A percentile compares a stretch with the other conserved stretches of the same genome.
Evolutionary conservation across 2,888 invertebrate species (phyloP).

Genomic region (Zootermopsis nevadensis): DNA sequence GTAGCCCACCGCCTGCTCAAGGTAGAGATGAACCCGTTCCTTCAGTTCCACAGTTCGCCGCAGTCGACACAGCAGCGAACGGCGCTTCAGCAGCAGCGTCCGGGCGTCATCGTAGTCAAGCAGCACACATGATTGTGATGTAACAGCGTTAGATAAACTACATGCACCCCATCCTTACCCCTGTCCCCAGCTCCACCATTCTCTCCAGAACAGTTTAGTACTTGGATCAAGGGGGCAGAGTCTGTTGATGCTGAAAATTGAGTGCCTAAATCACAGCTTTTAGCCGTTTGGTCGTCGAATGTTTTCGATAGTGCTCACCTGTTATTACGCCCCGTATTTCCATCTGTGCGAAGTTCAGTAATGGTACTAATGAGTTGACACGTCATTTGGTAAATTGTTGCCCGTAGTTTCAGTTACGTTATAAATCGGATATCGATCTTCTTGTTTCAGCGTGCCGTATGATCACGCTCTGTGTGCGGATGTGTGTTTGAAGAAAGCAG

Average conservation of each 20-base stretch:
- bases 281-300: background rate
- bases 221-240: background rate
- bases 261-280: conserved; percentile 33
- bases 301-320: background rate
- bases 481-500: background rate
- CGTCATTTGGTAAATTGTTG: background rate
- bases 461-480: background rate
- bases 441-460: background rate
- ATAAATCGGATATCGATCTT: background rate
- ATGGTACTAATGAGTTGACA: background rate
- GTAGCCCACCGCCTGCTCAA: conserved; percentile 47
- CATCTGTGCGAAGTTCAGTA: background rate
- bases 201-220: background rate
- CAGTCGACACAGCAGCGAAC: conserved; percentile 53
- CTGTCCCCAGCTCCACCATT: background rate
- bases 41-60: conserved; percentile 61
- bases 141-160: conserved; percentile 23
- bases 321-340: background rate
- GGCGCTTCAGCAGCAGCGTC: conserved; percentile 75
- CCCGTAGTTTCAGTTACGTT: background rate
- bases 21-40: conserved; percentile 72
- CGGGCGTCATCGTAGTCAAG: conserved; percentile 91
- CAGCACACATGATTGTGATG: conserved; percentile 75
- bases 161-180: background rate
- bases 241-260: conserved; percentile 37